Conservation (phyloP, 2,888 invertebrate genomes). For the Drosophila falleni region DNA sequence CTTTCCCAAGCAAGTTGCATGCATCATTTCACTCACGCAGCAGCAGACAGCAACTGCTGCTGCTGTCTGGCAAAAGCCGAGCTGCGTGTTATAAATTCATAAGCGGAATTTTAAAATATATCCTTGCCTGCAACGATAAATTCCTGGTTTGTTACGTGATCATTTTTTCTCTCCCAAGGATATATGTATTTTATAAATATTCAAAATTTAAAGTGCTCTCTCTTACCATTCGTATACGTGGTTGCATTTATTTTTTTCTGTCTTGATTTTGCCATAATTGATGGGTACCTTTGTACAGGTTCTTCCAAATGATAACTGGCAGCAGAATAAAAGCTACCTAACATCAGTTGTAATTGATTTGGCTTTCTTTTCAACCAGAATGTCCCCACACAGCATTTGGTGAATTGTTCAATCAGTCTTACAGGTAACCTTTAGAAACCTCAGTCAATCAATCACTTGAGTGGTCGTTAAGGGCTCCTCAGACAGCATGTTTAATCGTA, state of each 20-base stretch:
- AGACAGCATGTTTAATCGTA: constrained; percentile 9
- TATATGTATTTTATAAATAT: constrained; percentile 56
- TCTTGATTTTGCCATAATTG: constrained; percentile 49
- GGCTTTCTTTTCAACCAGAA: constrained; percentile 9
- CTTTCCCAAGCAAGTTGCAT: constrained; percentile 32
- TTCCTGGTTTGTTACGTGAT: constrained; percentile 59
- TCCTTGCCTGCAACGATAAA: constrained; percentile 48
- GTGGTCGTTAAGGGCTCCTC: constrained; percentile 39
- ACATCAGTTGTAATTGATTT: constrained; percentile 25
- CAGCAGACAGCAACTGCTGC: constrained; percentile 16
- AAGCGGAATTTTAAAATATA: constrained; percentile 64
- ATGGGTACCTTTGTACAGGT: constrained; percentile 43
- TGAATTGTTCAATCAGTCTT: constrained; percentile 19
- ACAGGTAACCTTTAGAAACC: constrained; percentile 28
- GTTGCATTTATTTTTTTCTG: constrained; percentile 10
- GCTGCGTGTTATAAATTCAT: constrained; percentile 65
- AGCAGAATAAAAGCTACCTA: not conserved
- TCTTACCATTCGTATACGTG: constrained; percentile 7
- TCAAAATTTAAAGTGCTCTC: constrained; percentile 45
- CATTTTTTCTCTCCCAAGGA: constrained; percentile 24
- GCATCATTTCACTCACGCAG: constrained; percentile 52
- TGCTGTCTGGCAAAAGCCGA: constrained; percentile 17
- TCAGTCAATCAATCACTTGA: constrained; percentile 55
- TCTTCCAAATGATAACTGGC: constrained; percentile 5
- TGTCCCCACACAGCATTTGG: not conserved